These are phyloP conservation scores for Coelinius sp. DNA, from an alignment of 2,888 invertebrate genomes.

Conservation along the genomic window DNA sequence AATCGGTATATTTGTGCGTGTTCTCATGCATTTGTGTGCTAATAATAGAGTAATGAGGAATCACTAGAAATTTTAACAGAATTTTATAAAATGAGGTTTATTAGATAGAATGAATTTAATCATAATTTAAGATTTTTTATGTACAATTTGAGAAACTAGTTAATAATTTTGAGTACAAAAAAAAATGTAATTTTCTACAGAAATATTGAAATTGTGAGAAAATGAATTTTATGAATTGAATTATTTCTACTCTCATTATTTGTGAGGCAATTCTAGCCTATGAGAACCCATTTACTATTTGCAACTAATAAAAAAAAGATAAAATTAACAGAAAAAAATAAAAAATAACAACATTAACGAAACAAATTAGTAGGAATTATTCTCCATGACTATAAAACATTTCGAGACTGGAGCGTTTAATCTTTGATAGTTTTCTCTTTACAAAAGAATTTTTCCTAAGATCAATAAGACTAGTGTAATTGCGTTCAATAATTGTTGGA, in stretches of 20 bases:
- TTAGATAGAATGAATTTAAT: background rate
- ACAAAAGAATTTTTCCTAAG: conserved; percentile 66
- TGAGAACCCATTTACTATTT: background rate
- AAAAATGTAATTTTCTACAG: no score
- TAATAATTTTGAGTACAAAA: no score
- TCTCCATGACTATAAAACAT: background rate
- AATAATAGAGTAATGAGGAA: conserved; percentile 40
- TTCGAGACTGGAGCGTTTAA: background rate
- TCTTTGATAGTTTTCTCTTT: conserved; percentile 1
- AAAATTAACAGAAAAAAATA: no score
- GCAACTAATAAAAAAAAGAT: no score
- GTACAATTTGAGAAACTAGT: conserved; percentile 7
- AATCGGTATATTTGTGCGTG: conserved; percentile 43
- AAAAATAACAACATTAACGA: conserved; percentile 13
- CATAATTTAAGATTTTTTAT: background rate
- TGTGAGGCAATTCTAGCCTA: background rate
- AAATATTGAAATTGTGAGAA: background rate
- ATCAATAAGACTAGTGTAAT: conserved; percentile 73
- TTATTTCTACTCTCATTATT: background rate
- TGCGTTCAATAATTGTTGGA: conserved; percentile 75
- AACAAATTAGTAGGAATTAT: conserved; percentile 5
- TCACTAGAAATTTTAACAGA: conserved; percentile 46
- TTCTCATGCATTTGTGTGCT: conserved; percentile 51
- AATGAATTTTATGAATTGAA: background rate
- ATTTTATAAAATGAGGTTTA: conserved; percentile 41